Base-by-base conservation (phyloP, 2,113 vertebrate genomes). In the Hydropotes inermis region DNA sequence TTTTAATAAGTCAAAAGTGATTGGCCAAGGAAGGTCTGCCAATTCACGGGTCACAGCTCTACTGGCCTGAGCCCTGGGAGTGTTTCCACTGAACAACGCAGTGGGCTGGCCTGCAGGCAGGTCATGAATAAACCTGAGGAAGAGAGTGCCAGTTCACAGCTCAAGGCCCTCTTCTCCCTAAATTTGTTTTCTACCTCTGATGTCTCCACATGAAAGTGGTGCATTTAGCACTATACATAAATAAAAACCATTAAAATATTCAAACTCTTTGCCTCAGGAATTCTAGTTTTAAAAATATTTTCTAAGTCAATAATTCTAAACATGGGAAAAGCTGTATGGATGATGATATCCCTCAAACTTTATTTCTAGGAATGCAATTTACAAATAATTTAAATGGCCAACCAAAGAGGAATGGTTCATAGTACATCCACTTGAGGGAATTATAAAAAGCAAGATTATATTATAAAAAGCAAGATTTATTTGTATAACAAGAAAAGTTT, bases 311-410 rank as follows among this genome's bases (percentile, higher is more conserved):
- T 94, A 95, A 92, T 87, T 92, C 28, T 85, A 94, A 97, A 79
- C 92, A 82, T 85, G 47, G 57, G 76, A 94, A 95, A 95, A 84
- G 9, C 86, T 76, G 11, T 15, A 70, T 90, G n/a, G 45, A 90
- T 95, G 52, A 61, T 90, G 39, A 25, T 90, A 81, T 87, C 87
- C 64, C 14, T 94, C 23, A 92, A 79, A 54, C 45, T 94, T 97
- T 97, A 94, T 90, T 97, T 96, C 92, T 90, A 88, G 61, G 43
- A 87, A 96, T 94, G 60, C 74, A 95, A 95, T 94, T 60, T 94
- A n/a, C 92, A 95, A 97, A 88, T 88, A 95, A 92, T 96, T 96
- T 92, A 92, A 95, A 92, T 83, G 61, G 52, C 61, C 87, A 94
- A 87, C 33, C 85, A 61, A 95, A 89, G 50, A 97, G 21, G 21